Base-by-base conservation (phyloP, 2,888 invertebrate species). In the Nephrotoma flavescens region DNA sequence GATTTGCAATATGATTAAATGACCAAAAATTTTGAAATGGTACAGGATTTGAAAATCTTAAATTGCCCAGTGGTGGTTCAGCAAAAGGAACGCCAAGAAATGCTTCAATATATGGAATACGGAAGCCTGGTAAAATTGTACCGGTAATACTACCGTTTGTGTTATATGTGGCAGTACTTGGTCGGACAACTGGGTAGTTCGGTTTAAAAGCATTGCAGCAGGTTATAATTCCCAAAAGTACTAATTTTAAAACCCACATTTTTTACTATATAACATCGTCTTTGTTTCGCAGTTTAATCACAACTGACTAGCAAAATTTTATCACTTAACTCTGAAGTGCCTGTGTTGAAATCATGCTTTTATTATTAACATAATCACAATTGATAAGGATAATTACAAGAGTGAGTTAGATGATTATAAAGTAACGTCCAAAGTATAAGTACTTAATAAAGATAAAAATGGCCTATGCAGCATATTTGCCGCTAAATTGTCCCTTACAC, bases 11-110 rank as follows among this genome's bases (percentile, higher is more conserved):
- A 7, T 57, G 15, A 6, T 57, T 6, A 4, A 44, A 44, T 9
- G 44, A 44, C 6, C 11, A 44, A 44, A 44, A 11, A 6, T 11
- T 44, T 44, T 44, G 11, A 44, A 44, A 44, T 44, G 31, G 71
- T 44, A 44, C 7, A 3, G 44, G 44, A 6, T 44, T 44, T 5
- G 84, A 6, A 90, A 96, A 96, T 88, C 96, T 93, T 88, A 91
- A 90, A 6, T 93, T 91, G 9, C 94, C 94, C 45, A 94, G 88
- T 0, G 96, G 96, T 2, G 95, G 94, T 89, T 94, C 93, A 0
- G 96, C 96, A 91, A 95, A 97, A 0, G 96, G 96, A 88, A 97
- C 95, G 0, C 96, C 96, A 86, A 96, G 92, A 90, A 95, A 97
- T 12, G 94, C 95, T 19, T 94, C 93, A 88, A 96, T 95, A 89